phyloP scores from a whole-genome alignment of 2,797 vertebrate genomes.

The Pempheris klunzingeri region DNA sequence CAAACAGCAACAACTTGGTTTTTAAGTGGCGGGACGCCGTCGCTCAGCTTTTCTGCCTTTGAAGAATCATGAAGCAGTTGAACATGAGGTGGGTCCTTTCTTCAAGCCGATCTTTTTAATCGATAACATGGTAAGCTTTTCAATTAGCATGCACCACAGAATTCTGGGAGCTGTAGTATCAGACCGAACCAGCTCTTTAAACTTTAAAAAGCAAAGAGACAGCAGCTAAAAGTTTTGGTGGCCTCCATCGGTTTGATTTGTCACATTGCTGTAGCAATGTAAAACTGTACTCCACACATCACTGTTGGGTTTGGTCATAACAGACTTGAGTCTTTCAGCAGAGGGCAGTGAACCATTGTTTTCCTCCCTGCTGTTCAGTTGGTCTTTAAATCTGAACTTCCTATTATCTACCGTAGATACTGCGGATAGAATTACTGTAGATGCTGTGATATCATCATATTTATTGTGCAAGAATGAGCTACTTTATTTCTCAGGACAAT shows the following conservation, averaged over 20 bases:
- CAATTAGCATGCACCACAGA: background rate
- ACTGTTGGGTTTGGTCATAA: background rate
- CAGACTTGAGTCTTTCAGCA: background rate
- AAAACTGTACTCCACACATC: background rate
- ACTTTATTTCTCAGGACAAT: constrained; percentile 25
- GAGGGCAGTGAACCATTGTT: background rate
- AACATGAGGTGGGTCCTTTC: background rate
- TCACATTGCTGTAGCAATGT: background rate
- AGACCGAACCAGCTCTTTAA: background rate
- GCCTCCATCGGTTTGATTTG: too few relatives aligned
- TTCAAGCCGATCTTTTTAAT: too few relatives aligned
- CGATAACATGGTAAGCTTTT: background rate
- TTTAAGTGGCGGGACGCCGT: background rate
- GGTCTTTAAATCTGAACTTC: background rate
- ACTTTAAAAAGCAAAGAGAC: background rate
- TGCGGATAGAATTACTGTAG: background rate
- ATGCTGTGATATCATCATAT: background rate
- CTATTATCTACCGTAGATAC: background rate
- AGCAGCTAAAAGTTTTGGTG: background rate
- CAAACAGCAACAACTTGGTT: constrained; percentile 19
- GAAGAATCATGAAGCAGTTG: constrained; percentile 18
- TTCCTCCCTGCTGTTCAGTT: background rate
- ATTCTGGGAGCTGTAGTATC: background rate
- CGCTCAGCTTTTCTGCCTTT: constrained; percentile 19
- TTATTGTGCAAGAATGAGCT: constrained; percentile 11